These are phyloP conservation scores for Rhagologus leucostigma DNA, from an alignment of 2,113 vertebrate species.

Conservation along the genomic window DNA sequence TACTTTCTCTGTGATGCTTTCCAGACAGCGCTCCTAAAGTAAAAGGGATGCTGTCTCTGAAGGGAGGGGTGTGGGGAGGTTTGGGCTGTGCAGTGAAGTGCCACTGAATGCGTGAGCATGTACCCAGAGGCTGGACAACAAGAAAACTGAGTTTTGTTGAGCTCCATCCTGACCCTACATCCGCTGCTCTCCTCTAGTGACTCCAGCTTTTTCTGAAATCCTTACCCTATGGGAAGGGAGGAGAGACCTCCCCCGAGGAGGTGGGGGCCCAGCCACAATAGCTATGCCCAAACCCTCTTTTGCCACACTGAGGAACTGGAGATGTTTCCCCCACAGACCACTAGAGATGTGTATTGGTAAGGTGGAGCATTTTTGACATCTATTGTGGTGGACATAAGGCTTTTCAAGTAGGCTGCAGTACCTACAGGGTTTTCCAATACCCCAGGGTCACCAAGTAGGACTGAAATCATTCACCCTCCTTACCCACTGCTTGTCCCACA, in stretches of 20 bases:
- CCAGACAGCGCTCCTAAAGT: not conserved
- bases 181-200: not conserved
- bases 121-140: not conserved
- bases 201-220: not conserved
- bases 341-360: rapidly evolving
- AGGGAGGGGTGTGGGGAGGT: not conserved
- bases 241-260: not conserved
- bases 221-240: not conserved
- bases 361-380: not conserved
- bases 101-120: rapidly evolving
- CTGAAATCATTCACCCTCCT: not conserved
- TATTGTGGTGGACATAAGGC: not conserved
- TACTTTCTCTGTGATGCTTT: not conserved
- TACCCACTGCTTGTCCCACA: not conserved
- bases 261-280: too few relatives aligned
- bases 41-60: not conserved
- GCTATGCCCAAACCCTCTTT: not conserved
- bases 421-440: not conserved
- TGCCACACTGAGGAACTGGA: not conserved
- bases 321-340: not conserved
- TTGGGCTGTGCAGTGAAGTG: not conserved
- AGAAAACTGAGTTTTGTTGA: not conserved
- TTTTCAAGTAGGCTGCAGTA: not conserved
- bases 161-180: not conserved
- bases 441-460: not conserved